Conservation (phyloP, 35 echinoderm and acorn worm genomes). For the Diadema setosum region DNA sequence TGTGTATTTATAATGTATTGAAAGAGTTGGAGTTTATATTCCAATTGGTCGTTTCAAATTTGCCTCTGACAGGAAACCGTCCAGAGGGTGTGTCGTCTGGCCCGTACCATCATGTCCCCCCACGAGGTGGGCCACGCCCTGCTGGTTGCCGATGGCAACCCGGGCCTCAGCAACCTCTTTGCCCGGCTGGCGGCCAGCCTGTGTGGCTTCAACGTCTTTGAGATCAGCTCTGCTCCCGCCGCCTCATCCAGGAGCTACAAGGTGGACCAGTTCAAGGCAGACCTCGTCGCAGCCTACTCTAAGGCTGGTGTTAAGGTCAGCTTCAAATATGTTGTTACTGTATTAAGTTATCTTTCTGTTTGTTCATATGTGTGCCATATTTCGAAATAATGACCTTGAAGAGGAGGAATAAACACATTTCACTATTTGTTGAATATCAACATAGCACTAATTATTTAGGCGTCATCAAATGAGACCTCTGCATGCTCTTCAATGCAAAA, state of each 20-base stretch:
- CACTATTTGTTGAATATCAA: no score
- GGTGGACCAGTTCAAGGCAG: constrained; percentile 90
- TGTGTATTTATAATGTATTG: no score
- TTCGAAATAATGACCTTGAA: no score
- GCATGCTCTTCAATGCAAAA: no score
- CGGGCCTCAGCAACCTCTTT: constrained; percentile 62
- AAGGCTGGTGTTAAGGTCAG: constrained; percentile 89
- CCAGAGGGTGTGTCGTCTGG: constrained; percentile 82
- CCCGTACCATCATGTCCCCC: constrained; percentile 92
- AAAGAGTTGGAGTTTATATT: no score
- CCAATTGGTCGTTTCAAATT: no score
- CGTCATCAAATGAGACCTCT: no score
- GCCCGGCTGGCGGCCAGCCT: constrained; percentile 69
- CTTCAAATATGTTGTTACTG: no score
- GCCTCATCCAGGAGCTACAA: constrained; percentile 59
- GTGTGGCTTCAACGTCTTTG: constrained; percentile 86
- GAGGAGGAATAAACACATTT: no score
- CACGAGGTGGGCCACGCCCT: constrained; percentile 88
- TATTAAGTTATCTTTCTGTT: no score
- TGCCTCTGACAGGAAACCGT: constrained; percentile 83
- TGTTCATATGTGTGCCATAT: no score
- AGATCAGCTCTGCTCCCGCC: constrained; percentile 81
- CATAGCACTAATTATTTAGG: no score
- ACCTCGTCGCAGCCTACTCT: constrained; percentile 83
- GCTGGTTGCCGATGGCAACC: constrained; percentile 79